A percentile compares a stretch with the other conserved stretches of the same genome.
Evolutionary conservation across 2,797 vertebrate genomes (phyloP).

Genomic region (Clamator glandarius): DNA sequence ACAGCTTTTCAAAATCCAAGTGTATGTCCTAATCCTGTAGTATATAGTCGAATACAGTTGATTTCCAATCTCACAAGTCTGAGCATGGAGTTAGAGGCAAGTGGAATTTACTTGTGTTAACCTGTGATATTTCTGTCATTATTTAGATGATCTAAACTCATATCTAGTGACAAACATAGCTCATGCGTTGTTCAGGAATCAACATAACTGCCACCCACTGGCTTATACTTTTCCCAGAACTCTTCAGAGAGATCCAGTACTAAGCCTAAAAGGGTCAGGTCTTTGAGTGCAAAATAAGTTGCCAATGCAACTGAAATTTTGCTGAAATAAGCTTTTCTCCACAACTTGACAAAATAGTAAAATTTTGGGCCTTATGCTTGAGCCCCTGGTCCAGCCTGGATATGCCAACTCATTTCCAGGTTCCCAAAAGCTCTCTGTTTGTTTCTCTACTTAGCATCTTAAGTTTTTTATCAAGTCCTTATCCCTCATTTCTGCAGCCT

Average conservation of each 20-base stretch:
- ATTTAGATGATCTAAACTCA: no score
- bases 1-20: neutral
- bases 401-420: neutral
- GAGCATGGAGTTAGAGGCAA: rapidly evolving
- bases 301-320: neutral
- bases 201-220: neutral
- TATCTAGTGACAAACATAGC: neutral
- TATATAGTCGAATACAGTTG: neutral
- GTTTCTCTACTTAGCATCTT: neutral
- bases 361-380: neutral
- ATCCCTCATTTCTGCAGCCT: neutral
- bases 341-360: neutral
- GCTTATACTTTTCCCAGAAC: neutral
- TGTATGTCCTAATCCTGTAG: neutral
- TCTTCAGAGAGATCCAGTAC: neutral
- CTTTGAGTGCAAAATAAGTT: neutral
- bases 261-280: neutral
- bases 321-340: rapidly evolving
- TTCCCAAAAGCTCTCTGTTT: neutral
- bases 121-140: neutral
- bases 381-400: rapidly evolving
- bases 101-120: neutral
- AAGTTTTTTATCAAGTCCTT: neutral
- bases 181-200: neutral
- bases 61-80: neutral